Conservation (phyloP, 2,797 vertebrate genomes). For the Chelmon rostratus region DNA sequence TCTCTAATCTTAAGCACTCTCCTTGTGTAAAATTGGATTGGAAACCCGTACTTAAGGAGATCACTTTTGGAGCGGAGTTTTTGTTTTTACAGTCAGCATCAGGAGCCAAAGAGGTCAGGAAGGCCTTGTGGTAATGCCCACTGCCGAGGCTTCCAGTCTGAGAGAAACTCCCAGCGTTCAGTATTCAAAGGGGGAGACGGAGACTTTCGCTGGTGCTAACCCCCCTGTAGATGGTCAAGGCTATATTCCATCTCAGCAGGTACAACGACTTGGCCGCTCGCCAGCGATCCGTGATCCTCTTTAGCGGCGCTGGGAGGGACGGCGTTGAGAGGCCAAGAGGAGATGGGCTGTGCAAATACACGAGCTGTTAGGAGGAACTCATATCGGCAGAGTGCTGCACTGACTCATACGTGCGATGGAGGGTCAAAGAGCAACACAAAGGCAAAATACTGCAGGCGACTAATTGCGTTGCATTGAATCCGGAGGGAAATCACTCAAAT, state of each 20-base stretch:
- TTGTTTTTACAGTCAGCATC: slow-evolving; percentile 69
- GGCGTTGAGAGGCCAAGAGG: slow-evolving; percentile 64
- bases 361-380: slow-evolving; percentile 74
- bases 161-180: slow-evolving; percentile 20
- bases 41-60: slow-evolving; percentile 81
- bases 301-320: slow-evolving; percentile 51
- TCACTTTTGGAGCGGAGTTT: slow-evolving; percentile 71
- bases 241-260: slow-evolving; percentile 72
- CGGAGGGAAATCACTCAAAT: slow-evolving; percentile 83
- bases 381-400: slow-evolving; percentile 77
- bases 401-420: slow-evolving; percentile 48
- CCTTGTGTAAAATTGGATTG: slow-evolving; percentile 81
- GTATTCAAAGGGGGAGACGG: slow-evolving; percentile 12
- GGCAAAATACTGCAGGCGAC: slow-evolving; percentile 71
- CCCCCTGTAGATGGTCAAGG: slow-evolving; percentile 48
- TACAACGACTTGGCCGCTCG: slow-evolving; percentile 65
- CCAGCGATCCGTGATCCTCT: slow-evolving; percentile 73
- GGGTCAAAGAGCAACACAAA: slow-evolving; percentile 71
- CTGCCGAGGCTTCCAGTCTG: slow-evolving; percentile 50
- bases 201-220: slow-evolving; percentile 51
- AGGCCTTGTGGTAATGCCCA: slow-evolving; percentile 35
- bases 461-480: slow-evolving; percentile 81
- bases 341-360: slow-evolving; percentile 66
- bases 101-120: slow-evolving; percentile 60
- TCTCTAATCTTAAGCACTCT: slow-evolving; percentile 79